Percentiles rank a stretch among this genome's conserved stretches.
These are phyloP conservation scores for Cochlearius cochlearius DNA, from an alignment of 2,113 vertebrate species.

Conservation along the genomic window DNA sequence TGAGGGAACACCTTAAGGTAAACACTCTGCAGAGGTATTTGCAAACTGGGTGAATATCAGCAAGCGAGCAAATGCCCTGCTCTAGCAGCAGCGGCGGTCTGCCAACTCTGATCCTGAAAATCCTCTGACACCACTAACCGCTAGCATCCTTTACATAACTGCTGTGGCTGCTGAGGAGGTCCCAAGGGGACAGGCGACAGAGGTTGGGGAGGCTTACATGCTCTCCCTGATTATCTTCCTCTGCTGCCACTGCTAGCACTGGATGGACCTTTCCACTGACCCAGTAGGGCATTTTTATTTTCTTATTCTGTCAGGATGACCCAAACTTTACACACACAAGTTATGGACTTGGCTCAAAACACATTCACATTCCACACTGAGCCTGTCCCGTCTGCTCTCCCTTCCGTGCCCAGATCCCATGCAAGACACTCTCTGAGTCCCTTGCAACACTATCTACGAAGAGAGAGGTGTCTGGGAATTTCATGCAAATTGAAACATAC, in stretches of 20 bases:
- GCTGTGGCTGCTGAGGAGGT: not conserved
- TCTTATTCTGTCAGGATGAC: not conserved
- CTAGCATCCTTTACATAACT: not conserved
- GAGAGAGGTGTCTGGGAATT: not conserved
- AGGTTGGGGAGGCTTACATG: not conserved
- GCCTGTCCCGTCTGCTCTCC: not conserved
- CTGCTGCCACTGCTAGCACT: not conserved
- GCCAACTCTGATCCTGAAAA: not conserved
- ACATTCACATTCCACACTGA: not conserved
- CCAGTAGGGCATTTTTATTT: not conserved
- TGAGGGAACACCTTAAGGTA: not conserved
- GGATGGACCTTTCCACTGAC: not conserved
- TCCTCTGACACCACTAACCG: not conserved
- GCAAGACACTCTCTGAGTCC: not conserved
- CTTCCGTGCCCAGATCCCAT: rapidly evolving
- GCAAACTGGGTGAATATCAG: not conserved
- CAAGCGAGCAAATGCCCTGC: not conserved
- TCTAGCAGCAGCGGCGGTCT: not conserved
- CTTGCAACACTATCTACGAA: not conserved
- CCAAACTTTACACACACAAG: not conserved
- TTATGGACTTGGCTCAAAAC: not conserved
- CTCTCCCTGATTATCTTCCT: not conserved
- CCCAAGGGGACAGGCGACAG: rapidly evolving
- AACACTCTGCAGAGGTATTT: not conserved
- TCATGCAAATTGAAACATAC: not conserved